Evolutionary conservation across 2,797 vertebrate genomes (phyloP), one percentile per base, ranked within the genome.

Genomic region (Ptychobarbus kaznakovi): DNA sequence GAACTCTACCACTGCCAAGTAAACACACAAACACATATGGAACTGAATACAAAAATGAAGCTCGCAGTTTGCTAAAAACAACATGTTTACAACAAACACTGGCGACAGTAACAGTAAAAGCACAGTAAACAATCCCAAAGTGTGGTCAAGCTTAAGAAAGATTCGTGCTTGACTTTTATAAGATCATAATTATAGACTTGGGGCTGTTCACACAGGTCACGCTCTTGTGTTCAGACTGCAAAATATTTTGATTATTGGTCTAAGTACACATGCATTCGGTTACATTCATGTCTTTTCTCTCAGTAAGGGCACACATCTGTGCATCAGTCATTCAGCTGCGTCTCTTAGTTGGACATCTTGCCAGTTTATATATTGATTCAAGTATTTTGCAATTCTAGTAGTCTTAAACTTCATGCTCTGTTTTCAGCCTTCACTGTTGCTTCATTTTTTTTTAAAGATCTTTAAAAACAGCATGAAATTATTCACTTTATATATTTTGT

Each of bases 281-380:
- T 77, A 28, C n/a, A 44, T 10, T 42, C 12, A 42, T 78, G 75
- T 42, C 42, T 78, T 58, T 78, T 84, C 74, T 85, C 58, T 90
- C 87, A 86, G 73, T 81, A 88, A 75, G 61, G 49, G 22, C 35
- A 35, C 70, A 90, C 91, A 93, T 91, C 92, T 93, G 92, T 91
- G 51, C 53, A 44, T 38, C 51, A 73, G 32, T 49, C 74, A 79
- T 82, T 61, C 79, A 32, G 81, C 80, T 77, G 86, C 86, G 87
- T 81, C 1, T 61, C 82, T 84, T 81, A 90, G 82, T 28, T 82
- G 3, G 73, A 85, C 86, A 75, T 69, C 83, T 70, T 25, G n/a
- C 46, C 70, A 22, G 72, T 44, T 85, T 89, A 92, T 88, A 89
- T 86, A 53, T 87, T 66, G 82, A 88, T 90, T 92, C 88, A 89